These are phyloP conservation scores for Egretta garzetta DNA, from an alignment of 2,113 vertebrate species.

Conservation along the genomic window DNA sequence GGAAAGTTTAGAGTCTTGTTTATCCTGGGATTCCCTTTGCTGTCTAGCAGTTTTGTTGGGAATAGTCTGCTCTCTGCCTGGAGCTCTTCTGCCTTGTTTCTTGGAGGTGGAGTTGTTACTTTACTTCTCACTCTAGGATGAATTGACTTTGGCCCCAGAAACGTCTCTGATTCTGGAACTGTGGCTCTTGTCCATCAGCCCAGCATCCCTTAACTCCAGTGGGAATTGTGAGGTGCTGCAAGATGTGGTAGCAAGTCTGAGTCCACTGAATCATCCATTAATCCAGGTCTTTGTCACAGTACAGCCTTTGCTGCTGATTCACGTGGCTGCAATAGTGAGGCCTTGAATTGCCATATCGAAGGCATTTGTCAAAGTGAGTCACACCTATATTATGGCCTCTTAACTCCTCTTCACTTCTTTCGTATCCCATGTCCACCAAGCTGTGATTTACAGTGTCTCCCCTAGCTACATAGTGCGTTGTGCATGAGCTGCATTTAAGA, in stretches of 20 bases:
- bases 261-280: not conserved
- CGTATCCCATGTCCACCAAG: not conserved
- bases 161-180: not conserved
- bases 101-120: not conserved
- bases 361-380: not conserved
- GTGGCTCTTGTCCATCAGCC: not conserved
- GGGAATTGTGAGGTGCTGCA: not conserved
- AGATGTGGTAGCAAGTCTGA: not conserved
- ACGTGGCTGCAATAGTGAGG: not conserved
- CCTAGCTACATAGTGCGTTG: not conserved
- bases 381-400: not conserved
- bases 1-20: not conserved
- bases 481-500: not conserved
- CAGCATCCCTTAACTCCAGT: not conserved
- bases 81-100: not conserved
- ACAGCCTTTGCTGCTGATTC: not conserved
- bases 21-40: not conserved
- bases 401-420: conserved; percentile 19
- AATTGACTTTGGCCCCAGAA: not conserved
- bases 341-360: not conserved
- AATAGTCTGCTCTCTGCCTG: not conserved
- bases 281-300: not conserved
- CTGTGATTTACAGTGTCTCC: conserved; percentile 23
- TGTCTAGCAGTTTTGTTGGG: not conserved
- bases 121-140: not conserved